These are phyloP conservation scores for Cheirogaleus major DNA, from an alignment of 2,797 vertebrate genomes.

Conservation along the genomic window DNA sequence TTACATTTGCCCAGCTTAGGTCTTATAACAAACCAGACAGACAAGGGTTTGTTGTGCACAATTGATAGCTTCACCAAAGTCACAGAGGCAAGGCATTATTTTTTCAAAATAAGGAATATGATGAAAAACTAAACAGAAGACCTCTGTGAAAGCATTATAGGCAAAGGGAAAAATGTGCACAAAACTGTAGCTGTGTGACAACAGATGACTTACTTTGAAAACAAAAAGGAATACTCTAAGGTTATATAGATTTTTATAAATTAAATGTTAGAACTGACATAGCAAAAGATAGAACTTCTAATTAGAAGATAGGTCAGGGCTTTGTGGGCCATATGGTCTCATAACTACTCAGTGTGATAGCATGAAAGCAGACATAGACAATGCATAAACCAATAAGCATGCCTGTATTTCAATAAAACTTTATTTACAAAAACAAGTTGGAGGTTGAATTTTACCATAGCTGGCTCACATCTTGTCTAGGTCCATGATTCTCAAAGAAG, in stretches of 20 bases:
- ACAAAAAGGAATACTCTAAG: not conserved
- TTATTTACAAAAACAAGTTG: not conserved
- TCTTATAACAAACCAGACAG: not conserved
- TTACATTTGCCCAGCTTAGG: not conserved
- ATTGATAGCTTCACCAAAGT: not conserved
- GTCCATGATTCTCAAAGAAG: not conserved
- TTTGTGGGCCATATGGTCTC: not conserved
- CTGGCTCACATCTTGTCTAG: not conserved
- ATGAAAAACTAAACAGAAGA: constrained; percentile 1
- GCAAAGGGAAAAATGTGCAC: not conserved
- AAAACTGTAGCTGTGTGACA: not conserved
- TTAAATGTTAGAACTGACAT: not conserved
- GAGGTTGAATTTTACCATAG: not conserved
- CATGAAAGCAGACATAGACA: not conserved
- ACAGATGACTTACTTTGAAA: not conserved
- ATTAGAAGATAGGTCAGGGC: not conserved
- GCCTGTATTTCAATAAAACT: not conserved
- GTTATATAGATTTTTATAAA: not conserved
- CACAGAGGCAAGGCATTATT: not conserved
- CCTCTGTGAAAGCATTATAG: not conserved
- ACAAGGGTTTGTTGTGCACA: not conserved
- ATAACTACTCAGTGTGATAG: not conserved
- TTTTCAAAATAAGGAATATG: not conserved
- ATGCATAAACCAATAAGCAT: not conserved
- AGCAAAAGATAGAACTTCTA: not conserved